These are phyloP conservation scores for Melanargia galathea DNA, from an alignment of 2,888 invertebrate genomes.

Conservation along the genomic window DNA sequence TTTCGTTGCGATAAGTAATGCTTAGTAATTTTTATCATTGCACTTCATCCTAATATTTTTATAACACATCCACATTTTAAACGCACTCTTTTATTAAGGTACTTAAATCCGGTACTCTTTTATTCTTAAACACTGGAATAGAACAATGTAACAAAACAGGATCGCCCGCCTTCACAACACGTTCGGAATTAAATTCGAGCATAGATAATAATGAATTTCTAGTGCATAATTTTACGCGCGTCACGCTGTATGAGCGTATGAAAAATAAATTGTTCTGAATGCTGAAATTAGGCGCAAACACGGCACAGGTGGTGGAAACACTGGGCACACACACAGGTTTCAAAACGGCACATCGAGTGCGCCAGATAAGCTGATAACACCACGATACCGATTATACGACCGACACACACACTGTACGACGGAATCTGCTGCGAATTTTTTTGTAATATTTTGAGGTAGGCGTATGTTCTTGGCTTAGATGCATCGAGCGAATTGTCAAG, in stretches of 20 bases:
- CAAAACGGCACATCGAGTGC: conserved; percentile 71
- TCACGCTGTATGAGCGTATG: conserved; percentile 40
- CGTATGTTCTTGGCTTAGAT: conserved; percentile 15
- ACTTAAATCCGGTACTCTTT: background rate
- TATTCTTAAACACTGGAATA: conserved; percentile 13
- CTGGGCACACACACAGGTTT: conserved; percentile 61
- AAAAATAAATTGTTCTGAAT: conserved; percentile 34
- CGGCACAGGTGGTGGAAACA: conserved; percentile 57
- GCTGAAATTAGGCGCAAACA: conserved; percentile 49
- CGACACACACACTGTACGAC: conserved; percentile 60
- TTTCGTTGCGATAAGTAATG: background rate
- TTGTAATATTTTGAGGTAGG: conserved; percentile 6
- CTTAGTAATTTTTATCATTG: background rate
- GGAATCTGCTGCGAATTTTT: conserved; percentile 42
- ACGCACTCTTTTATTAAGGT: background rate
- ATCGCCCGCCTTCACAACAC: conserved; percentile 36
- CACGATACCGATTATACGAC: conserved; percentile 65
- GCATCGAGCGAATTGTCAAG: conserved; percentile 13
- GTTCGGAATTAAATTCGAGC: conserved; percentile 29
- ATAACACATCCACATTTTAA: conserved; percentile 11
- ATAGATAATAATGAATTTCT: conserved; percentile 45
- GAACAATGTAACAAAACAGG: conserved; percentile 35
- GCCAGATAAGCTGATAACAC: conserved; percentile 78
- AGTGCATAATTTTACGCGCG: conserved; percentile 41
- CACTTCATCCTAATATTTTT: conserved; percentile 4